Base-by-base conservation (phyloP, 1,140 invertebrate genomes). In the Carposina sasakii region DNA sequence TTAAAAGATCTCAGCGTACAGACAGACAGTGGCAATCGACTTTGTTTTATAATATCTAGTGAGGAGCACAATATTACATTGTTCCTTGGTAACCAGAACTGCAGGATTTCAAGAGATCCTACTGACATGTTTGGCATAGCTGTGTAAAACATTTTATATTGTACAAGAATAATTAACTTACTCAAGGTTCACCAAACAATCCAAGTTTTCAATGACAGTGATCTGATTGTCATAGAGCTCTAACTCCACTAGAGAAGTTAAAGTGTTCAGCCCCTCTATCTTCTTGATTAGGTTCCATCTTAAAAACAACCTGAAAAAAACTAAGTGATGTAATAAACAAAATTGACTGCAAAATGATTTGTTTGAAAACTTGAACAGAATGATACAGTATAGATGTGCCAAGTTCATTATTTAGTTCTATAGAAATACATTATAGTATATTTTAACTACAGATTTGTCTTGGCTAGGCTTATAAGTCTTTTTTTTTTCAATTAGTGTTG, bases 141-240 rank as follows among this genome's bases (percentile, higher is more conserved):
- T n/a, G n/a, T n/a, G n/a, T n/a, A n/a, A n/a, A n/a, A n/a, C n/a
- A n/a, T 34, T 34, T 5, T 13, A 34, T 5, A 5, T 40, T 15
- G 40, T 49, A 48, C 2, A 48, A 48, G 12, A 40, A 28, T 47
- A n/a, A 51, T n/a, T 46, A 28, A 90, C 92, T 89, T 89, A 97
- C 94, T 97, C 90, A 34, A 99, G 85, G 87, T 98, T 98, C 1
- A 94, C 89, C 8, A 98, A 88, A 16, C 87, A 76, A 57, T 95
- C 92, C 13, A 98, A 85, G 77, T 96, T 96, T 82, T 98, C 96
- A 65, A 98, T 96, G 53, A 89, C 87, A 1, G 90, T 91, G 36
- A 98, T 95, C 85, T 97, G 96, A 86, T 99, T 99, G 82, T 99
- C 98, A 78, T 99, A 98, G 1, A 99, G 86, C 66, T 99, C 98